Evolutionary conservation across 2,888 invertebrate species (phyloP).

Genomic region (Acrobasis repandana): DNA sequence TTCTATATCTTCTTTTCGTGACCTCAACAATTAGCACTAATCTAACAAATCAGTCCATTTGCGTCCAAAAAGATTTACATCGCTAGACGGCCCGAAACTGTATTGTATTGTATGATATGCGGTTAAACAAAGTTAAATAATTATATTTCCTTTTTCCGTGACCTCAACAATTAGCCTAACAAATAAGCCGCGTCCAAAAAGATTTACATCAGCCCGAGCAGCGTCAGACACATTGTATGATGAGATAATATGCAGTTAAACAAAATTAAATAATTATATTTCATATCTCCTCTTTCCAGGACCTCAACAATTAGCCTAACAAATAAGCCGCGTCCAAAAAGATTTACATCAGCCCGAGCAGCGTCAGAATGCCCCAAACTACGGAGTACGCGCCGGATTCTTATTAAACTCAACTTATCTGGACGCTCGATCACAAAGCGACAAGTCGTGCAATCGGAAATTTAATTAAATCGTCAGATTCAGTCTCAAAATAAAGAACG

Average conservation of each 20-base stretch:
- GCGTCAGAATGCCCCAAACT: neutral
- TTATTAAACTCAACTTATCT: constrained; percentile 11
- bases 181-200: neutral
- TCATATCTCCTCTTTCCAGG: neutral
- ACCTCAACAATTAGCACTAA: neutral
- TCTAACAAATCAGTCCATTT: too few relatives aligned
- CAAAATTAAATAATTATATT: too few relatives aligned
- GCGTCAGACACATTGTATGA: too few relatives aligned
- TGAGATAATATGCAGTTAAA: too few relatives aligned
- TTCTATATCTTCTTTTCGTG: neutral
- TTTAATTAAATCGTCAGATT: constrained; percentile 13
- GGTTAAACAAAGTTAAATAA: too few relatives aligned
- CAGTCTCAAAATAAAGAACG: neutral
- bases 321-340: neutral
- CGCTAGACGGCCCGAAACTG: too few relatives aligned
- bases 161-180: neutral
- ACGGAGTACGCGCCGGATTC: neutral
- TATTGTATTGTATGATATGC: too few relatives aligned
- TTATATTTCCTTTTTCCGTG: neutral
- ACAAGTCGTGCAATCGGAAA: constrained; percentile 7
- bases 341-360: neutral
- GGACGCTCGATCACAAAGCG: constrained; percentile 11
- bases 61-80: neutral
- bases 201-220: neutral
- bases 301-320: neutral